Percentiles rank a stretch among this genome's conserved stretches.
phyloP scores from a whole-genome alignment of 2,797 vertebrate genomes.

The Lutra lutra region DNA sequence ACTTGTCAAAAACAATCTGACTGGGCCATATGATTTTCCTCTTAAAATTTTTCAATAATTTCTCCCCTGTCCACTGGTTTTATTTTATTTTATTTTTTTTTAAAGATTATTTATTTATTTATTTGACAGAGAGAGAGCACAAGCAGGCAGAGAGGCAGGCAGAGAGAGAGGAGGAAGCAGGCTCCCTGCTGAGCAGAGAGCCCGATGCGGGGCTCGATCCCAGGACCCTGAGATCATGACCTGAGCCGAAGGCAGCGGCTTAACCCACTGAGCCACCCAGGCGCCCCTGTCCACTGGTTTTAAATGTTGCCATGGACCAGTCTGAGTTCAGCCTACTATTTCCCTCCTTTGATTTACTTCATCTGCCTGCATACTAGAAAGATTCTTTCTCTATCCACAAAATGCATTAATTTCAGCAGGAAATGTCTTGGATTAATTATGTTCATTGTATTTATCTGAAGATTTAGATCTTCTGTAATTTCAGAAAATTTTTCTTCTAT shows the following conservation, averaged over 20 bases:
- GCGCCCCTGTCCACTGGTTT: too few relatives aligned
- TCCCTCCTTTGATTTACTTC: background rate
- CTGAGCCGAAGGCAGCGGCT: too few relatives aligned
- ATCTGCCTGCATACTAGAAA: background rate
- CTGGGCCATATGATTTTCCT: background rate
- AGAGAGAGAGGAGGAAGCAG: too few relatives aligned
- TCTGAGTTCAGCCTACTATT: background rate
- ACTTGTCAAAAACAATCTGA: background rate
- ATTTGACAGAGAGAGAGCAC: too few relatives aligned
- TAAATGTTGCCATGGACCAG: background rate
- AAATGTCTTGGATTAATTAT: background rate
- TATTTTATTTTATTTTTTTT: too few relatives aligned
- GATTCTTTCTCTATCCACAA: background rate
- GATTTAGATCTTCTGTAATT: background rate
- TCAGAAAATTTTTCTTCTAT: background rate
- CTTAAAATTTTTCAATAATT: background rate
- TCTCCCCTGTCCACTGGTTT: too few relatives aligned
- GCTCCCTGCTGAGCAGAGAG: too few relatives aligned
- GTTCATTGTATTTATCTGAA: background rate
- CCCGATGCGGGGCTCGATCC: too few relatives aligned
- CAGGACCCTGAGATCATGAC: too few relatives aligned
- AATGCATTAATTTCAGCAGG: background rate
- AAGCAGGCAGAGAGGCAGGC: too few relatives aligned
- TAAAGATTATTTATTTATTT: too few relatives aligned
- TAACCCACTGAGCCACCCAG: too few relatives aligned